A percentile compares a stretch with the other conserved stretches of the same genome.
These are phyloP conservation scores for Epsilonema sp. DNA, from an alignment of 2,888 invertebrate species.

Conservation along the genomic window DNA sequence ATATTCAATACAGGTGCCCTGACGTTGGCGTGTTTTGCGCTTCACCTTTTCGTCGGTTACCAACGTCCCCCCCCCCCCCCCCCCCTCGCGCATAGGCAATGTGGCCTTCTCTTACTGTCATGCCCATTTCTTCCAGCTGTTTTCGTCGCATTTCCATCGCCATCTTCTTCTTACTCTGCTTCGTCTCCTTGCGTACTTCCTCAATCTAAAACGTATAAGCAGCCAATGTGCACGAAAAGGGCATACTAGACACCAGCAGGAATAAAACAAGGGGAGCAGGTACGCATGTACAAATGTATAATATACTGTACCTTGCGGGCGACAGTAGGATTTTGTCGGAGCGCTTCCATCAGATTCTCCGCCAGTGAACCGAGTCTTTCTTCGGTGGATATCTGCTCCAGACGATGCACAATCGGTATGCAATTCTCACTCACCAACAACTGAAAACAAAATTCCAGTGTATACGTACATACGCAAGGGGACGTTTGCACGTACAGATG, in stretches of 20 bases:
- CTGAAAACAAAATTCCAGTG: too few relatives aligned
- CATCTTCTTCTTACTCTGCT: constrained; percentile 82
- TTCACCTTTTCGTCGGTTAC: too few relatives aligned
- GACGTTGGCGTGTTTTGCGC: too few relatives aligned
- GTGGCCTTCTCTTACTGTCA: constrained; percentile 34
- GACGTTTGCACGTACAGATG: too few relatives aligned
- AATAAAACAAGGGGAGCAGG: too few relatives aligned
- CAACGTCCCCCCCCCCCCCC: too few relatives aligned
- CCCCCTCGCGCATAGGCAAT: too few relatives aligned
- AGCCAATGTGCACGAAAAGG: too few relatives aligned
- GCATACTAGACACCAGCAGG: too few relatives aligned
- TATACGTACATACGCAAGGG: too few relatives aligned
- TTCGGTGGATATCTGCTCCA: constrained; percentile 91
- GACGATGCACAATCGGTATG: constrained; percentile 77
- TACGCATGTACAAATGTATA: too few relatives aligned
- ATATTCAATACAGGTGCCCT: too few relatives aligned
- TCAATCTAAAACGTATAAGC: constrained; percentile 60
- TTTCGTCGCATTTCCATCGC: constrained; percentile 96
- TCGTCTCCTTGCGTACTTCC: constrained; percentile 74
- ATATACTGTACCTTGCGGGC: constrained; percentile 23
- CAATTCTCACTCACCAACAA: constrained; percentile 65
- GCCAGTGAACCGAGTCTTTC: constrained; percentile 90
- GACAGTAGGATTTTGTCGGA: constrained; percentile 36
- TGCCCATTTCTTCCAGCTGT: constrained; percentile 74
- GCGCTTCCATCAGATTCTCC: constrained; percentile 60